Base-by-base conservation (phyloP, 2,113 vertebrate genomes). In the Boleophthalmus pectinirostris region DNA sequence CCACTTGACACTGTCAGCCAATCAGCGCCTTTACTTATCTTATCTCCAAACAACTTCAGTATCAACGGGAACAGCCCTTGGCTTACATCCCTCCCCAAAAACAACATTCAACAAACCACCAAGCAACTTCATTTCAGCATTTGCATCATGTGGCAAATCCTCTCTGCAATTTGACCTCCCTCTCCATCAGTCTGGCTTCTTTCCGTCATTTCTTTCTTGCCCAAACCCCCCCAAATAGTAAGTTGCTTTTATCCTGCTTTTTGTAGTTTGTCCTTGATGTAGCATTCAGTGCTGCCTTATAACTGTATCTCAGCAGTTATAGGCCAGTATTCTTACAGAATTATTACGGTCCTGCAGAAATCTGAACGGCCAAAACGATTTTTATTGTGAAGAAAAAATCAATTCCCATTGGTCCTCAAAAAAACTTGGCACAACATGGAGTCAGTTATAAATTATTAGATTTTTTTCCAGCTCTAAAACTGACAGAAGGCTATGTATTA, bases 151-250 rank as follows among this genome's bases (percentile, higher is more conserved):
- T 97, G 97, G 97, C 96, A 98, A 98, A 97, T 95, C 96, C 95
- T 98, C 95, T 98, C 96, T 95, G 94, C 97, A 98, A 98, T 98
- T 98, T 95, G 96, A 95, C 96, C 95, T 97, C 96, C 95, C 96
- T 96, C 96, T 95, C 95, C 96, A 95, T 96, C 96, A 96, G 95
- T 96, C 95, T 97, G 96, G 95, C 96, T 95, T 96, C 96, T 95
- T 96, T 92, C 95, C 96, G 95, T 95, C 97, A 98, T 98, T 97
- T 97, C 96, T 98, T 97, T 96, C 95, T 98, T 98, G 97, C 97
- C 97, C 95, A 97, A 97, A 96, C 94, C 95, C 92, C 93, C 95
- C 94, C 95, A 95, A 98, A 96, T 98, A 98, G 97, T 99, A 99
- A 98, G 97, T 98, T 93, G 68, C 77, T 89, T 91, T 98, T 94